Percentiles rank a stretch among this genome's conserved stretches.
These are phyloP conservation scores for Protaetia brevitarsis DNA, from an alignment of 1,140 invertebrate species.

Conservation along the genomic window DNA sequence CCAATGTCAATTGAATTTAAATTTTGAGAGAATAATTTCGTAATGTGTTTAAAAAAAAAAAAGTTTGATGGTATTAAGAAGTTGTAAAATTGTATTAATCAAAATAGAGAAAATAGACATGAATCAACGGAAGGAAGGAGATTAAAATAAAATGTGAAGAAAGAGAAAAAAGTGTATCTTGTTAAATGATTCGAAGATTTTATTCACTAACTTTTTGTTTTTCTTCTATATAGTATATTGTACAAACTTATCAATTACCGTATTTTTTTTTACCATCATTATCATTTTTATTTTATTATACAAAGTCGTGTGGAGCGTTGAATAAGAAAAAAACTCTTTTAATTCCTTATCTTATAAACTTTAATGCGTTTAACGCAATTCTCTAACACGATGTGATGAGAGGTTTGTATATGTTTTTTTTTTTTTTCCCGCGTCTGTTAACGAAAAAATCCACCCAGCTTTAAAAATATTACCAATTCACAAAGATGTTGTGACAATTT, in stretches of 20 bases:
- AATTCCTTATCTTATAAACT: too few relatives aligned
- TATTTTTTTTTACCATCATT: slow-evolving; percentile 1
- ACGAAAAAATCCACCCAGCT: background rate
- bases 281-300: background rate
- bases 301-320: background rate
- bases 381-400: too few relatives aligned
- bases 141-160: slow-evolving; percentile 10
- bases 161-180: slow-evolving; percentile 10
- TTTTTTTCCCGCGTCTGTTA: background rate
- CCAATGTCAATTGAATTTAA: too few relatives aligned
- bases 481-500: too few relatives aligned
- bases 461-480: too few relatives aligned
- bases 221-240: background rate
- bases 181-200: slow-evolving; percentile 16
- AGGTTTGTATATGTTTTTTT: slow-evolving; percentile 2
- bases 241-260: slow-evolving; percentile 21
- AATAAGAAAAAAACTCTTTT: slow-evolving; percentile 8
- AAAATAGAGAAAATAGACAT: background rate
- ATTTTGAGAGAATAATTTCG: too few relatives aligned
- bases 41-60: background rate
- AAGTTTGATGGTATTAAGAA: too few relatives aligned
- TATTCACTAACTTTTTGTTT: background rate
- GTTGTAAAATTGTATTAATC: background rate
- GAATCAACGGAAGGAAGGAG: background rate
- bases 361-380: too few relatives aligned